phyloP scores from a whole-genome alignment of 1,140 invertebrate genomes.

The Stratiolaelaps scimitus region DNA sequence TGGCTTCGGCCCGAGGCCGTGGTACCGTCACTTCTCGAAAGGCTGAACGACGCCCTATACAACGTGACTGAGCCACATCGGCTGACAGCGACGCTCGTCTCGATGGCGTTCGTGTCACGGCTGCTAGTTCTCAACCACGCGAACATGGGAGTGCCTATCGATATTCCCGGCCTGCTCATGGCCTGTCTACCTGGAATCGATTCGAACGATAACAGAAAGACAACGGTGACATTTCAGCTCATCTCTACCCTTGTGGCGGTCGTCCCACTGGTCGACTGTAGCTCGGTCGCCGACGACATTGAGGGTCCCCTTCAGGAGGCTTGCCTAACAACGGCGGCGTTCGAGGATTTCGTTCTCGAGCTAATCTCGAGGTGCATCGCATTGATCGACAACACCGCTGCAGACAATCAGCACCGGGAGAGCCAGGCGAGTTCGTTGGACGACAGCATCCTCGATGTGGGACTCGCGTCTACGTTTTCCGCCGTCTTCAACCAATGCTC shows the following conservation, averaged over 20 bases:
- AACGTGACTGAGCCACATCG: slow-evolving; percentile 74
- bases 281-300: slow-evolving; percentile 49
- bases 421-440: slow-evolving; percentile 27
- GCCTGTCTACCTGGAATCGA: slow-evolving; percentile 72
- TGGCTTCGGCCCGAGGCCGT: slow-evolving; percentile 65
- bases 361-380: slow-evolving; percentile 62
- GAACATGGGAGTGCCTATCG: slow-evolving; percentile 47
- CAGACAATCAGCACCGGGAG: slow-evolving; percentile 48
- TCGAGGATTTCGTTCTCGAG: slow-evolving; percentile 76
- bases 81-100: slow-evolving; percentile 62
- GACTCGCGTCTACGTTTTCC: slow-evolving; percentile 12
- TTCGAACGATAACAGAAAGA: slow-evolving; percentile 75
- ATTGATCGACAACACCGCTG: slow-evolving; percentile 57
- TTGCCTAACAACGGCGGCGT: slow-evolving; percentile 62
- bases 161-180: slow-evolving; percentile 49
- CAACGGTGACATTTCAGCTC: slow-evolving; percentile 58
- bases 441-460: slow-evolving; percentile 7
- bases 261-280: slow-evolving; percentile 71
- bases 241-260: slow-evolving; percentile 60
- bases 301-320: slow-evolving; percentile 52
- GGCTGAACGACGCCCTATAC: slow-evolving; percentile 60
- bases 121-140: slow-evolving; percentile 46
- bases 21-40: slow-evolving; percentile 65
- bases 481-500: slow-evolving; percentile 33
- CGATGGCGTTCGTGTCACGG: slow-evolving; percentile 55